Evolutionary conservation across 2,888 invertebrate species (phyloP), one percentile per base, ranked within the genome.

Genomic region (Subacronicta megacephala): DNA sequence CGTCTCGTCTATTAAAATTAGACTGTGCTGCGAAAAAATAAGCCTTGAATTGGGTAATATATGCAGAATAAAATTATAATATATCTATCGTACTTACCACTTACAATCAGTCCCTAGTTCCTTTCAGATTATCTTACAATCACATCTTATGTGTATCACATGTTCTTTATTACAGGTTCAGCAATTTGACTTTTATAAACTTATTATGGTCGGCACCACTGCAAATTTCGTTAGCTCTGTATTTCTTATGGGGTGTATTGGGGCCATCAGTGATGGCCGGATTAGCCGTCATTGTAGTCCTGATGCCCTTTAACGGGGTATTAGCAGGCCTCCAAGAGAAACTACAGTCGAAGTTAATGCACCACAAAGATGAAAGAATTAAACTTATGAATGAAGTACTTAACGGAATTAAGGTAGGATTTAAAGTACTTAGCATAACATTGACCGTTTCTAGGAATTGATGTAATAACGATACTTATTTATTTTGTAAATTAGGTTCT

Each of bases 381-480:
- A 98, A 98, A 78, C 87, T 98, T 46, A 97, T 98, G 97, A 98
- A 96, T 78, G 98, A 98, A 91, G 96, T 98, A 53, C 92, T 98
- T 41, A 97, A 96, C 83, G 98, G 98, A 29, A 97, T 98, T 62
- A 98, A 98, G 94, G 97, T 95, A 71, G 43, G 57, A 40, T 38
- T 5, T 31, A 26, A 3, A 3, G 3, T 26, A 26, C 9, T 23
- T 10, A 10, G 2, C 26, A 7, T 31, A n/a, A 31, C 0, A n/a
- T 10, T 0, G 10, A 9, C 26, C 1, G 10, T 26, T 10, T 10
- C 26, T 31, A 31, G 0, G 12, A 18, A 16, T n/a, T n/a, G n/a
- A n/a, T n/a, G n/a, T 10, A 37, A 20, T 40, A 20, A 16, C 12
- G 0, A 15, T 36, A 2, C 5, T 18, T 44, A 2, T 33, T 36